These are phyloP conservation scores for Protobothrops mucrosquamatus DNA, from an alignment of 2,113 vertebrate genomes.

Conservation along the genomic window DNA sequence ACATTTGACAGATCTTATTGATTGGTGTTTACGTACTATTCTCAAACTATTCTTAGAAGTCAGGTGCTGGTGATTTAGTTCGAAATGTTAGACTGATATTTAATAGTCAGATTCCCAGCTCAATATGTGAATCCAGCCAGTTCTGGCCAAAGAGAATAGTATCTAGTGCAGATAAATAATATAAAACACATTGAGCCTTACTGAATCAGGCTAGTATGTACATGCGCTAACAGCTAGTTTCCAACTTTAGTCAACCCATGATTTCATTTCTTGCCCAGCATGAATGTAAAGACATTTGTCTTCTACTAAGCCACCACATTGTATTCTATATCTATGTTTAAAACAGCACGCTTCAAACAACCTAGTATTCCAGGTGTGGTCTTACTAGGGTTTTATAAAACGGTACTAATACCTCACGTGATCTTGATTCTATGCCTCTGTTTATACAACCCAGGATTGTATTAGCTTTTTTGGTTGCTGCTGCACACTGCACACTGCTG, in stretches of 20 bases:
- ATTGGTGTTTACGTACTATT: slow-evolving; percentile 39
- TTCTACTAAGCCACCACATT: background rate
- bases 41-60: slow-evolving; percentile 28
- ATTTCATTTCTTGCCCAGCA: background rate
- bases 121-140: background rate
- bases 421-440: too few relatives aligned
- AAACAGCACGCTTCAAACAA: background rate
- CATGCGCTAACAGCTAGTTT: background rate
- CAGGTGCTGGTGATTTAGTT: slow-evolving; percentile 33
- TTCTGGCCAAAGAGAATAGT: background rate
- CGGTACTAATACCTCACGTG: too few relatives aligned
- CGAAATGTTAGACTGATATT: slow-evolving; percentile 36
- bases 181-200: background rate
- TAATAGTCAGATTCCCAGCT: slow-evolving; percentile 43
- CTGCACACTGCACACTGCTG: too few relatives aligned
- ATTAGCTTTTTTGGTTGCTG: too few relatives aligned
- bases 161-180: background rate
- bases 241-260: background rate
- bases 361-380: background rate
- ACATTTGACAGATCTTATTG: slow-evolving; percentile 53
- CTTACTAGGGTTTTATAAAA: too few relatives aligned
- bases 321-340: background rate
- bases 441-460: too few relatives aligned
- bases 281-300: background rate
- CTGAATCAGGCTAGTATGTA: background rate